phyloP scores from a whole-genome alignment of 2,113 vertebrate species.

The Seriola quinqueradiata region DNA sequence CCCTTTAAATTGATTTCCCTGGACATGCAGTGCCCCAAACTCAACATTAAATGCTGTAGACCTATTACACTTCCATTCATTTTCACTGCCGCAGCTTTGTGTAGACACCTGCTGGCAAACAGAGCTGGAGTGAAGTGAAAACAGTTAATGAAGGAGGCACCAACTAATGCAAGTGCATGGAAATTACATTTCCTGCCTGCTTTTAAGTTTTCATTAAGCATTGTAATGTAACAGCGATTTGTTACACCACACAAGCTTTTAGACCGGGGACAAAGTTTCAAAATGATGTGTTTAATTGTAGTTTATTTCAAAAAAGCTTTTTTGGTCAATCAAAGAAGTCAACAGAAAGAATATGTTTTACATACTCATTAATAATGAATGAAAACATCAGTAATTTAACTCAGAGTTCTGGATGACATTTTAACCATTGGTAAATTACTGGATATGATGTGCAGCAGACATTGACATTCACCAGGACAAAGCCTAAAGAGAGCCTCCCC shows the following conservation, averaged over 20 bases:
- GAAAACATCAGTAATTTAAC: not conserved
- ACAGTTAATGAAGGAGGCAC: conserved; percentile 59
- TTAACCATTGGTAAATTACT: not conserved
- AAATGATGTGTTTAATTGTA: not conserved
- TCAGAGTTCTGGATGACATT: not conserved
- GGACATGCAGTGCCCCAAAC: conserved; percentile 67
- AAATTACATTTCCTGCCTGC: conserved; percentile 53
- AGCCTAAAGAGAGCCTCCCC: not conserved
- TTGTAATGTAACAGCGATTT: conserved; percentile 32
- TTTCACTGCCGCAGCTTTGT: conserved; percentile 25
- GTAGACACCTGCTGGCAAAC: conserved; percentile 67
- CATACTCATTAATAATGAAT: not conserved
- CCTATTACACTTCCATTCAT: conserved; percentile 53
- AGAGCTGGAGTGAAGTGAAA: conserved; percentile 20
- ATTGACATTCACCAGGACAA: not conserved
- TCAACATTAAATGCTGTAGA: conserved; percentile 61
- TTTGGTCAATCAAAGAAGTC: not conserved
- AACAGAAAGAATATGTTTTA: conserved; percentile 1
- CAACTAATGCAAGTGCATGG: conserved; percentile 57
- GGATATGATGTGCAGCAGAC: not conserved
- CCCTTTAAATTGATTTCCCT: conserved; percentile 74
- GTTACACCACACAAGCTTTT: conserved; percentile 10
- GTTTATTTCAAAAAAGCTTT: not conserved
- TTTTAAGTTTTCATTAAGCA: conserved; percentile 61
- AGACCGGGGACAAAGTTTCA: conserved; percentile 21